A percentile compares a stretch with the other conserved stretches of the same genome.
Conservation (phyloP, 2,888 invertebrate genomes). For the Amphipyra tragopoginis region DNA sequence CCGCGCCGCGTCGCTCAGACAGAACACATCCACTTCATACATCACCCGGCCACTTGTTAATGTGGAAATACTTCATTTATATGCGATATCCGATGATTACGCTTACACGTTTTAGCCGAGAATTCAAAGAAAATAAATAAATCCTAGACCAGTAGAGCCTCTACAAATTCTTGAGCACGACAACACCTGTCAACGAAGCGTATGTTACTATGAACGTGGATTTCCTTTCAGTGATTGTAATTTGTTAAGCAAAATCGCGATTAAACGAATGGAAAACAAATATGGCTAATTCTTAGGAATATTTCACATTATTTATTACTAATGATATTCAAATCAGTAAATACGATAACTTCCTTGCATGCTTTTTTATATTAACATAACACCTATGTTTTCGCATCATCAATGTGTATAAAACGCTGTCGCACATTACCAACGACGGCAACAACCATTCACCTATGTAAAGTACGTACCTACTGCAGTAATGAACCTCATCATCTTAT, state of each 20-base stretch:
- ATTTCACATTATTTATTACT: too few relatives aligned
- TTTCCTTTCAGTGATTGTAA: conserved; percentile 9
- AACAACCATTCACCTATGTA: background rate
- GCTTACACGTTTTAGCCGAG: conserved; percentile 16
- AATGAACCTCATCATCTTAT: conserved; percentile 12
- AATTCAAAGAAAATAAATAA: conserved; percentile 19
- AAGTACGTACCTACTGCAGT: background rate
- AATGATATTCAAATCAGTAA: background rate
- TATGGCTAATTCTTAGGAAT: too few relatives aligned
- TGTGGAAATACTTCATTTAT: conserved; percentile 24
- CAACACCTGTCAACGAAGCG: conserved; percentile 4
- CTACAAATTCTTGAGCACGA: conserved; percentile 18
- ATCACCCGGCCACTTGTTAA: conserved; percentile 20
- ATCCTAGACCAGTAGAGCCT: conserved; percentile 3
- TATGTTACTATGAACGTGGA: conserved; percentile 1
- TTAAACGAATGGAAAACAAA: too few relatives aligned
- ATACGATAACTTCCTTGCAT: background rate
- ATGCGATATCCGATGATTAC: conserved; percentile 21
- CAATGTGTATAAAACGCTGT: background rate
- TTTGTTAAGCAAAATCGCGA: background rate
- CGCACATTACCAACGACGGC: background rate
- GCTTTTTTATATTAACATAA: background rate
- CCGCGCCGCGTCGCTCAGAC: background rate
- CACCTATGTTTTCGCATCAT: background rate
- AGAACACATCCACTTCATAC: conserved; percentile 7